Evolutionary conservation across 2,113 vertebrate species (phyloP), one percentile per base, ranked within the genome.

Genomic region (Scartelaos histophorus): DNA sequence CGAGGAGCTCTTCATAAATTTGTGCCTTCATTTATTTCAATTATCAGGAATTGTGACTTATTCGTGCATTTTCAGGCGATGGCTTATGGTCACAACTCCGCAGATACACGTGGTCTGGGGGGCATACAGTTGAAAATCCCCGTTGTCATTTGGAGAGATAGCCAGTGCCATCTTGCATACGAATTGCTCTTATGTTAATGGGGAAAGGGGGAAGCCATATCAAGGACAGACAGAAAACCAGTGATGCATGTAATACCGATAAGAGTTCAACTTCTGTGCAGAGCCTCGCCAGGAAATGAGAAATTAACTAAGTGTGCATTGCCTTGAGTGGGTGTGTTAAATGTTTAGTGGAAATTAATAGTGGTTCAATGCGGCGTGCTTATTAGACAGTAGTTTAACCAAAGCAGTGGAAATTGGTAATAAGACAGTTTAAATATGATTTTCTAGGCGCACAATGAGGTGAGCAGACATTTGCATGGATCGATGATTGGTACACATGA

Each of bases 131-230:
- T 66, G 22, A 45, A 85, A 85, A 80, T 78, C 67, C 79, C 51
- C 82, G 68, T 75, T 76, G 73, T 88, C 82, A 76, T 79, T 87
- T 73, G 73, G 47, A 82, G 34, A 38, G 78, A 86, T 82, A 83
- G 80, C 83, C 82, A 65, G 58, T 61, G 54, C 72, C 72, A 80
- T 88, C 81, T 76, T 79, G 84, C 87, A 88, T 85, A 86, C 80
- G 83, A 90, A 90, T 86, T 87, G 75, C 66, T 80, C 85, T 88
- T 73, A 81, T 89, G 85, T 86, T 88, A 91, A 91, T 88, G 67
- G 66, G 69, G 34, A 86, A 74, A 73, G 73, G n/a, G 77, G 81
- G 56, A 58, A 85, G 60, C 76, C 84, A 85, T 86, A 89, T 90
- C 86, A 82, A 88, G 82, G 88, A 85, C 81, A 80, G 82, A 73